Base-by-base conservation (phyloP, 2,888 invertebrate genomes). In the Nycteola revayana region DNA sequence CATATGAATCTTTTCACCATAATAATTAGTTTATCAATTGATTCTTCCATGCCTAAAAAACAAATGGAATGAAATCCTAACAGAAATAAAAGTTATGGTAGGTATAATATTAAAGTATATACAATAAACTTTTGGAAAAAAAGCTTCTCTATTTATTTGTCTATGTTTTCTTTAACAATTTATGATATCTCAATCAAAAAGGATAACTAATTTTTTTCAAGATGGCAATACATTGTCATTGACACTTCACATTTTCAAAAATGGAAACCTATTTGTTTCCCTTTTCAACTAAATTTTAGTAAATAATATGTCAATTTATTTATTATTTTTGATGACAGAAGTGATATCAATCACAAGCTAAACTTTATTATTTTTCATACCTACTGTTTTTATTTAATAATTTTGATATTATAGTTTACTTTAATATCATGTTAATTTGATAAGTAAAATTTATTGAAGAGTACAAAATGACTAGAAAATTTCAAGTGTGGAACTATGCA, bases 401-500 rank as follows among this genome's bases (percentile, higher is more conserved):
- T 78, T 78, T 68, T 62, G 65, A 65, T 59, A 51, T 54, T 40
- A 49, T 61, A 49, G 72, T 66, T 72, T 66, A 45, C 60, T 74
- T 74, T 66, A 70, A 42, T 71, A 79, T 60, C 67, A 82, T 84
- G 79, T 73, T 71, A 72, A 53, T 71, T 52, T 77, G 69, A 72
- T 40, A 53, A 33, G 45, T 42, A 60, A n/a, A 62, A 58, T 44
- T 54, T 57, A 62, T 60, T 73, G 65, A 69, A 55, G 36, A 52
- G 50, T 54, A 60, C 65, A 84, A 69, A 58, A 87, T 89, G 88
- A 86, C 83, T 36, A 74, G 83, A 70, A 89, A 88, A 87, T 89
- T 89, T 84, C 88, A 83, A 85, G 87, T 88, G 66, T 88, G 87
- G 87, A 88, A 88, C 70, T 87, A 82, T 71, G 88, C 86, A 20